Base-by-base conservation (phyloP, 1,140 invertebrate species). In the Homarus americanus region DNA sequence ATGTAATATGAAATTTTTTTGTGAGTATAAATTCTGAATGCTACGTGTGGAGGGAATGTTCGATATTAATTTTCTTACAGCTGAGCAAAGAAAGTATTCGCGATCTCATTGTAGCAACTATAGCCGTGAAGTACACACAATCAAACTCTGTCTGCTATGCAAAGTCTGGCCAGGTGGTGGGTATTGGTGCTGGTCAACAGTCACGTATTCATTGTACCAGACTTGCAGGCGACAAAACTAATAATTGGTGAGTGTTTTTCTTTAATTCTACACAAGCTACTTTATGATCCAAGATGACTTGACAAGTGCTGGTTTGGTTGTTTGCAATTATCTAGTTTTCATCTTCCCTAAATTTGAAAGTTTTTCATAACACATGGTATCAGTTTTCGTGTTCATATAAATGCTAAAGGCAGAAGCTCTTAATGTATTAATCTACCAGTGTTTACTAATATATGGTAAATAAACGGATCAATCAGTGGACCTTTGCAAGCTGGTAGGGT, bases 131-230 rank as follows among this genome's bases (percentile, higher is more conserved):
- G 94, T 99, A 99, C 93, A 99, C 99, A 0, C 99, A 99, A 94
- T 99, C 98, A 91, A 99, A 99, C 94, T 98, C 98, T 2, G 98
- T 99, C 0, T 99, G 98, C 94, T 99, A 97, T 93, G 98, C 97
- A 7, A 96, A 96, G 93, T 96, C 98, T 94, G 98, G 98, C 0
- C 97, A 99, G 95, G 97, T 99, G 0, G 97, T 99, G 93, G 98
- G 99, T 63, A 99, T 99, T 92, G 99, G 99, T 72, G 99, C 99
- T 40, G 99, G 99, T 0, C 99, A 99, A 94, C 99, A 99, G 94
- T 99, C 98, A 0, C 96, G 99, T 92, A 99, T 99, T 93, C 98
- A 99, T 94, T 99, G 98, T 94, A 99, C 98, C 0, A 96, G 99
- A 93, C 95, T 99, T 91, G 99, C 99, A 87, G 98, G 98, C 28